A percentile compares a stretch with the other conserved stretches of the same genome.
phyloP scores from a whole-genome alignment of 2,797 vertebrate genomes.

The Danio jaintianensis region DNA sequence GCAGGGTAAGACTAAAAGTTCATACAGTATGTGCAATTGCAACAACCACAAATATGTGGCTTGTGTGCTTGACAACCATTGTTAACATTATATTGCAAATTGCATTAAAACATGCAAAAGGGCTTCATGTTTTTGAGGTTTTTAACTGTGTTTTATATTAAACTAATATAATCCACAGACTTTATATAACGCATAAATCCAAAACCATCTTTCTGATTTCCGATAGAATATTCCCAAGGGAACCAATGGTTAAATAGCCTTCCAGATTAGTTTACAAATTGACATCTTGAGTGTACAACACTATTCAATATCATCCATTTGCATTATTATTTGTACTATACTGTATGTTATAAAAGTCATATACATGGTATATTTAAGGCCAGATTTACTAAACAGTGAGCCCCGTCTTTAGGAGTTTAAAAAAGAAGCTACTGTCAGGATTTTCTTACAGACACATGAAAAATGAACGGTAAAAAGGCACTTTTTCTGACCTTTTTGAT shows the following conservation, averaged over 20 bases:
- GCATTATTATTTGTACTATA: background rate
- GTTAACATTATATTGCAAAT: background rate
- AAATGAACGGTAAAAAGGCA: no score
- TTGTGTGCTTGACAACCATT: background rate
- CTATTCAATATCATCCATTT: no score
- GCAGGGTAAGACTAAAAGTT: background rate
- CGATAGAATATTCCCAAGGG: slow-evolving; percentile 1
- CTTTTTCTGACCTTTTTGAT: no score
- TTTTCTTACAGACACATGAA: no score
- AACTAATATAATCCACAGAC: slow-evolving; percentile 1
- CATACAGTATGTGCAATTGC: background rate
- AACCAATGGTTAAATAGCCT: slow-evolving; percentile 4
- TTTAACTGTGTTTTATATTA: background rate
- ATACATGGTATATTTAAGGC: no score
- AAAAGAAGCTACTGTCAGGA: no score
- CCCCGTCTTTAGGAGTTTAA: no score
- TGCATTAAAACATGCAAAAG: background rate
- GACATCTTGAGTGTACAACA: background rate
- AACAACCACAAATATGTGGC: background rate
- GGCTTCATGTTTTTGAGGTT: background rate
- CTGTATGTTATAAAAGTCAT: background rate
- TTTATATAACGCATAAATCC: slow-evolving; percentile 2
- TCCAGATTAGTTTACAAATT: slow-evolving; percentile 3
- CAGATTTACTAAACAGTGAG: no score
- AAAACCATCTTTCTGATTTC: background rate